Percentiles rank a stretch among this genome's conserved stretches.
phyloP scores from a whole-genome alignment of 2,797 vertebrate genomes.

The Sandelia bainsii region DNA sequence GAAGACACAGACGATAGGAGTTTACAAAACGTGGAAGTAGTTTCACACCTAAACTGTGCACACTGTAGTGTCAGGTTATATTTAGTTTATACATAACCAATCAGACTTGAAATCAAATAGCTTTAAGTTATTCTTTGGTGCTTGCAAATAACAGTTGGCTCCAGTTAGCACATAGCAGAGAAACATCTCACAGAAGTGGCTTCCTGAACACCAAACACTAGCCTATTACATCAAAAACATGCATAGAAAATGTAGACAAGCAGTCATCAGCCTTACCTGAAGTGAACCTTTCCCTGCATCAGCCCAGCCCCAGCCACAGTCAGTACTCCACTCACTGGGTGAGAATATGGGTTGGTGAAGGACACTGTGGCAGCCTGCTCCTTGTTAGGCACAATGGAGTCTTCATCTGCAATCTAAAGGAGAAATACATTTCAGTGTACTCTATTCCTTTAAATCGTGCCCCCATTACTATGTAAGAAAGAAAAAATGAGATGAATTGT shows the following conservation, averaged over 20 bases:
- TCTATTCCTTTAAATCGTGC: not conserved
- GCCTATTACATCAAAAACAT: not conserved
- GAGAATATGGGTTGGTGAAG: conserved; percentile 78
- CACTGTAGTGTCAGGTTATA: not conserved
- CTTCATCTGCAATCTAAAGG: conserved; percentile 70
- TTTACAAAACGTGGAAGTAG: not conserved
- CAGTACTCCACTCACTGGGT: conserved; percentile 74
- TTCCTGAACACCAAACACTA: not conserved
- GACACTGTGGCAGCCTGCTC: conserved; percentile 65
- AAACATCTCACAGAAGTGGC: not conserved
- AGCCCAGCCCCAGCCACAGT: conserved; percentile 76
- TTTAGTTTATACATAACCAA: too few species aligned
- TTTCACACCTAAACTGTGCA: not conserved
- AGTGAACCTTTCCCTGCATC: conserved; percentile 60
- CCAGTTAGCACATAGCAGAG: not conserved
- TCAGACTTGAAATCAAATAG: not conserved
- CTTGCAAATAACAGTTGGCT: not conserved
- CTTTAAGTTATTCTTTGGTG: not conserved
- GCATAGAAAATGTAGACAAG: not conserved
- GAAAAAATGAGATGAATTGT: too few species aligned
- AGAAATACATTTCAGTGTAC: conserved; percentile 7
- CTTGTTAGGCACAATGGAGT: conserved; percentile 28
- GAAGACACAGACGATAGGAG: not conserved
- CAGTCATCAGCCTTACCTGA: conserved; percentile 61
- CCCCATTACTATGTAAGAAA: not conserved